Evolutionary conservation across 37 sponge, comb jelly and placozoan genomes (phyloP).

Genomic region (Cliona cf. orientalis): DNA sequence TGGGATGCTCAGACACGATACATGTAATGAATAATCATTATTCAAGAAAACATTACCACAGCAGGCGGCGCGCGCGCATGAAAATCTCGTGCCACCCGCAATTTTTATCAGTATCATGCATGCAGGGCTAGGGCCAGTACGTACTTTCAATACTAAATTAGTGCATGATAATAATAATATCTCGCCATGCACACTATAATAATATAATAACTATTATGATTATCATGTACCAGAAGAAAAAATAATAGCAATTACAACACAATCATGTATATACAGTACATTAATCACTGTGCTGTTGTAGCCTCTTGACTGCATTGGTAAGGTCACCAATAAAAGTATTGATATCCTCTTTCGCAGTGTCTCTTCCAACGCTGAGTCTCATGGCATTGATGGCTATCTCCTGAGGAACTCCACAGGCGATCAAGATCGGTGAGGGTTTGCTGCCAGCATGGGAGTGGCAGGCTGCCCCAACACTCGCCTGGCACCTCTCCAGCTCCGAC

Average conservation of each 20-base stretch:
- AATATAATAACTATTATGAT: not conserved
- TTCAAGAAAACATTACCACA: too few relatives aligned
- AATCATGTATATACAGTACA: not conserved
- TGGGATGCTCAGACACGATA: too few relatives aligned
- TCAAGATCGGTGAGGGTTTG: slow-evolving; percentile 47
- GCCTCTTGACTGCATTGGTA: slow-evolving; percentile 9
- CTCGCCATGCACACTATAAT: too few relatives aligned
- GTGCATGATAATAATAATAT: too few relatives aligned
- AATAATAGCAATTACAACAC: not conserved
- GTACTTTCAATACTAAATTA: too few relatives aligned
- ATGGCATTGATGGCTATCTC: slow-evolving; percentile 65
- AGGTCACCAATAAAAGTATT: slow-evolving; percentile 57
- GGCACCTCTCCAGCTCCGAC: slow-evolving; percentile 18
- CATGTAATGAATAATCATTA: too few relatives aligned
- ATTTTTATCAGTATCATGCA: too few relatives aligned
- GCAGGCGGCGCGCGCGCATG: too few relatives aligned
- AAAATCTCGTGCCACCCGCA: too few relatives aligned
- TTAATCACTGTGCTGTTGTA: not conserved
- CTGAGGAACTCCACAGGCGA: slow-evolving; percentile 56
- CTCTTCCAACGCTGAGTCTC: slow-evolving; percentile 65
- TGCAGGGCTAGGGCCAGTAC: too few relatives aligned
- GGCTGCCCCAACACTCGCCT: slow-evolving; percentile 60
- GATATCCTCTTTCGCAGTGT: slow-evolving; percentile 68
- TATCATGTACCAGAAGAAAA: not conserved
- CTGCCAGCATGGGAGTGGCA: slow-evolving; percentile 41